Conservation (phyloP, 1,140 invertebrate genomes). For the Euborellia annulipes region DNA sequence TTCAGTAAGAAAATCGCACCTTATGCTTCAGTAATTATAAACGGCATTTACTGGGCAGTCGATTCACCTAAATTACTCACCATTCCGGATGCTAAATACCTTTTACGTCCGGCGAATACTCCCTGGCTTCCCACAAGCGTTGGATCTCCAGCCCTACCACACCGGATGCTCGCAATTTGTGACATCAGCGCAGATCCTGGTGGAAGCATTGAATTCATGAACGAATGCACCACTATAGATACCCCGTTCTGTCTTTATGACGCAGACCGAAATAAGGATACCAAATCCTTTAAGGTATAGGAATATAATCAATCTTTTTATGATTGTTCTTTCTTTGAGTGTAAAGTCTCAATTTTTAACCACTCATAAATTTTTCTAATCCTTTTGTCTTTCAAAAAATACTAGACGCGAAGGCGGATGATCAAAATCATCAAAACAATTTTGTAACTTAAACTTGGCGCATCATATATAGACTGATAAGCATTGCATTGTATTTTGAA, state of each 20-base stretch:
- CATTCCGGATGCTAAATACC: slow-evolving; percentile 92
- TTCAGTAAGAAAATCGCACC: slow-evolving; percentile 63
- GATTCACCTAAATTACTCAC: slow-evolving; percentile 90
- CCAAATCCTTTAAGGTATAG: slow-evolving; percentile 36
- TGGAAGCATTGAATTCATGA: slow-evolving; percentile 99
- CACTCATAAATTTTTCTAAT: too few species aligned
- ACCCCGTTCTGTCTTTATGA: slow-evolving; percentile 98
- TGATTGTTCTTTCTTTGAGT: too few species aligned
- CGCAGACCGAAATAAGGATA: slow-evolving; percentile 93
- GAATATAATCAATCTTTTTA: too few species aligned
- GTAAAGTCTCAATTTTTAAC: too few species aligned
- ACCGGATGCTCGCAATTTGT: slow-evolving; percentile 81
- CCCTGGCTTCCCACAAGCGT: slow-evolving; percentile 80
- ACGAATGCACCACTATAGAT: slow-evolving; percentile 98
- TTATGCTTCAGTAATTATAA: slow-evolving; percentile 91
- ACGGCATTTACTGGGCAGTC: slow-evolving; percentile 98
- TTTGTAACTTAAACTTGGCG: too few species aligned
- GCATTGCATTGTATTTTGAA: too few species aligned
- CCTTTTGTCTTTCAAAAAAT: too few species aligned
- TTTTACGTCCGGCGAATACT: slow-evolving; percentile 71
- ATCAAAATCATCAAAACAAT: too few species aligned
- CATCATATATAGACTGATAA: too few species aligned
- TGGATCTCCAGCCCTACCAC: slow-evolving; percentile 77
- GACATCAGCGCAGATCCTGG: slow-evolving; percentile 98
- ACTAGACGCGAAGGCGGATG: too few species aligned